Evolutionary conservation across 2,888 invertebrate genomes (phyloP).

Genomic region (Orchesella flavescens): DNA sequence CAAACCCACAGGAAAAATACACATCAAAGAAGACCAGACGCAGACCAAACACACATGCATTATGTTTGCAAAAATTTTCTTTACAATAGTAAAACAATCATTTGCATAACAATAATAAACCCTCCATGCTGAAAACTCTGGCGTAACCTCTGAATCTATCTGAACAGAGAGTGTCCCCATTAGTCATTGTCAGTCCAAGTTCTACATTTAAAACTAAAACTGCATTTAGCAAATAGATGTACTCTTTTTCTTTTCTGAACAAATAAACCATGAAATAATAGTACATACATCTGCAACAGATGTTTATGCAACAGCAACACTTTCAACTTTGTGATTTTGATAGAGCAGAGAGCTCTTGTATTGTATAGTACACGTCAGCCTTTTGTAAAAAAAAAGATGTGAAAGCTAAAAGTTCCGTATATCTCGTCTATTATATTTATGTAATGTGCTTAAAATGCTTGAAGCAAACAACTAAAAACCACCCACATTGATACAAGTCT

Average conservation of each 20-base stretch:
- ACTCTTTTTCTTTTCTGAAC: constrained; percentile 9
- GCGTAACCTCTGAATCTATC: not conserved
- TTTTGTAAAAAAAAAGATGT: constrained; percentile 15
- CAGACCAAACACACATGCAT: too few species aligned
- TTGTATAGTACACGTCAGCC: too few species aligned
- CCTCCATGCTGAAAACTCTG: constrained; percentile 14
- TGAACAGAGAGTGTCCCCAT: not conserved
- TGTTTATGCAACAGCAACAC: not conserved
- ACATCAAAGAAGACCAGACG: too few species aligned
- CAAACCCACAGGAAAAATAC: too few species aligned
- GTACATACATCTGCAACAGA: constrained; percentile 6
- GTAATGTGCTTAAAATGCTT: too few species aligned
- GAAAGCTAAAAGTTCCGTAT: constrained; percentile 7
- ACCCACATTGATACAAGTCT: not conserved
- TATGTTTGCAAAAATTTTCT: too few species aligned
- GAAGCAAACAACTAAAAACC: not conserved
- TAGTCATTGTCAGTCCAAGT: not conserved
- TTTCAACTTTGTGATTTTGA: too few species aligned
- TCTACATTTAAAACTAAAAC: not conserved
- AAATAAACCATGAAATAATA: constrained; percentile 33
- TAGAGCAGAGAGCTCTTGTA: too few species aligned
- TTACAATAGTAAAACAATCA: not conserved
- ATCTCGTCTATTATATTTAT: not conserved
- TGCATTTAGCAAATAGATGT: not conserved
- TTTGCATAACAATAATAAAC: not conserved